Percentiles rank a stretch among this genome's conserved stretches.
Conservation (phyloP, 2,113 vertebrate species). For the Lophochroa leadbeateri region DNA sequence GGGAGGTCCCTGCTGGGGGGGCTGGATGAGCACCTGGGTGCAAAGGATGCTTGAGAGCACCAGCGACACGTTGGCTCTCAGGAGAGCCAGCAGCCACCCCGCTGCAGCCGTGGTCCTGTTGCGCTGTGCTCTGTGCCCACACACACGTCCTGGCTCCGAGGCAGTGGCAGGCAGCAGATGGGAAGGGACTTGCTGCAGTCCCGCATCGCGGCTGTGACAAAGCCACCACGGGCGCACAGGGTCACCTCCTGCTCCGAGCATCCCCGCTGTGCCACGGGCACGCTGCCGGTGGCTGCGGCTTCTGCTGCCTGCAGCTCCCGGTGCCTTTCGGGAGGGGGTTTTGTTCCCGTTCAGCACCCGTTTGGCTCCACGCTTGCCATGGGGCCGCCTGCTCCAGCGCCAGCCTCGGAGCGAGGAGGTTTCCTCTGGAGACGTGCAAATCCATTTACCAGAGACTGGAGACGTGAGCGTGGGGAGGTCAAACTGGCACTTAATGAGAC, state of each 20-base stretch:
- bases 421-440: neutral
- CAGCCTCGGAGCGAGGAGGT: neutral
- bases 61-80: neutral
- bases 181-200: conserved; percentile 53
- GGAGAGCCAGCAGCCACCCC: neutral
- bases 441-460: conserved; percentile 56
- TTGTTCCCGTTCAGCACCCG: neutral
- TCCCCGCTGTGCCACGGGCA: neutral
- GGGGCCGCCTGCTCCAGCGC: neutral
- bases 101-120: neutral
- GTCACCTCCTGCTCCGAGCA: neutral
- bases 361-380: neutral
- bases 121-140: neutral
- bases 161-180: conserved; percentile 25
- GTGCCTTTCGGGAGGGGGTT: neutral
- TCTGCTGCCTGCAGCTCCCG: neutral
- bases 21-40: neutral
- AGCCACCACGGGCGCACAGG: neutral
- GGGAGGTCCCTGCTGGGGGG: neutral
- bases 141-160: neutral
- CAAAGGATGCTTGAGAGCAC: neutral
- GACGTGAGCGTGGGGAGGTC: conserved; percentile 17
- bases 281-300: neutral
- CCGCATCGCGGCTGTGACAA: neutral
- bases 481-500: conserved; percentile 42